Evolutionary conservation across 2,888 invertebrate genomes (phyloP), one percentile per base, ranked within the genome.

Genomic region (Apamea monoglypha): DNA sequence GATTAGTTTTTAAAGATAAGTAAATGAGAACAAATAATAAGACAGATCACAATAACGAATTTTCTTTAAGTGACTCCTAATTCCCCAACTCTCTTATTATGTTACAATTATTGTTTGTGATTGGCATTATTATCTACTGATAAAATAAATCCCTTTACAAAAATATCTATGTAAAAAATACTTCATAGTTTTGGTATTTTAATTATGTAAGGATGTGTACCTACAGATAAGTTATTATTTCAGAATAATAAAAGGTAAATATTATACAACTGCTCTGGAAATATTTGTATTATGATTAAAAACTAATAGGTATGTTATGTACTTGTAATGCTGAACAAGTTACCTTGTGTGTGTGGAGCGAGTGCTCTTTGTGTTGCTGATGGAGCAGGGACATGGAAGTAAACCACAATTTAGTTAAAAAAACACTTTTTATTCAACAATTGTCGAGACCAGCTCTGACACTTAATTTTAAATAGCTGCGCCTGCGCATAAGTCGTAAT

Each of bases 391-490:
- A 50, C 47, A 44, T 44, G 14, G 21, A 71, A 85, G 64, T 74
- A 85, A 85, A 89, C 74, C 67, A 89, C 69, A 67, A n/a, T 68
- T 80, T 85, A 29, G 40, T 77, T 76, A 74, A 88, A 84, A 85
- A 78, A 74, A 79, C 75, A 76, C 64, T 53, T 86, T 88, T 82
- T 81, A 81, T 81, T 86, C 12, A 89, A 86, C 82, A 86, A 73
- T 53, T 63, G 53, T 80, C 89, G 88, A 89, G 78, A 81, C 90
- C 88, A 85, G 89, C 89, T 89, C 90, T 83, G 66, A 66, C 63
- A 68, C 18, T 69, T 76, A n/a, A 74, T 67, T 71, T 75, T 36
- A 80, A 78, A 74, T 78, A 83, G 56, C 56, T 89, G 89, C 90
- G 90, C 89, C 88, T 64, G 89, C 89, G 83, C 89, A 83, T 29